phyloP scores from a whole-genome alignment of 37 sponge, comb jelly and placozoan genomes.

The Geodia barretti region DNA sequence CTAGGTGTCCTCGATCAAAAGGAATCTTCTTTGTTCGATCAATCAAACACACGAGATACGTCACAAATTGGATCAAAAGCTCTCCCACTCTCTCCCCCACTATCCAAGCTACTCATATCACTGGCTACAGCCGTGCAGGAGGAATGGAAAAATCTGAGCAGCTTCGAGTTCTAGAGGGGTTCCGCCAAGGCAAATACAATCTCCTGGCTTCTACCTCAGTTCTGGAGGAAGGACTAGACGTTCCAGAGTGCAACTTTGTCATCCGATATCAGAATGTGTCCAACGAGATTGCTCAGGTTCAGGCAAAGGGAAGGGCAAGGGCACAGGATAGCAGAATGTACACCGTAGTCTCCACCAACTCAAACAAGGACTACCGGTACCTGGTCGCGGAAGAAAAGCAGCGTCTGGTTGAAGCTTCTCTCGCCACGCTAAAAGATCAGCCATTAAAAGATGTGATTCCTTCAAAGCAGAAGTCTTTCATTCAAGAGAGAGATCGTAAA shows the following conservation, averaged over 20 bases:
- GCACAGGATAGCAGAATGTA: constrained; percentile 44
- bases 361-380: constrained; percentile 22
- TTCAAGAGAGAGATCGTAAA: not conserved
- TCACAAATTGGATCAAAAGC: constrained; percentile 43
- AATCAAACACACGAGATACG: constrained; percentile 37
- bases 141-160: constrained; percentile 63
- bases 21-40: constrained; percentile 62
- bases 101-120: not conserved
- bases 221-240: constrained; percentile 77
- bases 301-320: constrained; percentile 72
- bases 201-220: constrained; percentile 74
- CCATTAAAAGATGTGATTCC: not conserved
- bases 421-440: not conserved
- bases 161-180: constrained; percentile 30
- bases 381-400: constrained; percentile 47
- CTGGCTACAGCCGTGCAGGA: constrained; percentile 9
- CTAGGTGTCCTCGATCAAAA: constrained; percentile 1
- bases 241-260: constrained; percentile 73
- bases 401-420: constrained; percentile 1
- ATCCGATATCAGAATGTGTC: constrained; percentile 68
- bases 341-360: constrained; percentile 35
- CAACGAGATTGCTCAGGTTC: constrained; percentile 68
- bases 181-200: constrained; percentile 45
- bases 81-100: not conserved
- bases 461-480: not conserved